Percentiles rank a stretch among this genome's conserved stretches.
Conservation (phyloP, 2,888 invertebrate species). For the Poecilus cupreus region DNA sequence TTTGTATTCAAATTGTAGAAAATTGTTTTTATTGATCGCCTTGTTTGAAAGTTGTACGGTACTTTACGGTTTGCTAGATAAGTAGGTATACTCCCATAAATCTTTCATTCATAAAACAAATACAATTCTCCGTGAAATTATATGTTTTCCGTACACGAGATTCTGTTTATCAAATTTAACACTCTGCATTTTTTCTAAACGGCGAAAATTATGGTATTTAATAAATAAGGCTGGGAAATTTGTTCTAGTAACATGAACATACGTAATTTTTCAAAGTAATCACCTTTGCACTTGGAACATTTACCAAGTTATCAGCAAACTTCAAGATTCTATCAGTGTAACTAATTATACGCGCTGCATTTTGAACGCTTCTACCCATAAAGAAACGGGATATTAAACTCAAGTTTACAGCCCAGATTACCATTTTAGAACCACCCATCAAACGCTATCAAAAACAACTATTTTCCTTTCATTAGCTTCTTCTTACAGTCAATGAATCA, state of each 20-base stretch:
- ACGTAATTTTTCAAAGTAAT: slow-evolving; percentile 42
- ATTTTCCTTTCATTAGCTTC: slow-evolving; percentile 31
- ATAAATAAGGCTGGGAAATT: slow-evolving; percentile 23
- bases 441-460: slow-evolving; percentile 37
- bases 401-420: slow-evolving; percentile 19
- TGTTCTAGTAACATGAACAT: slow-evolving; percentile 43
- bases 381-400: slow-evolving; percentile 39
- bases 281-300: not conserved
- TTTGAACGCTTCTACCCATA: slow-evolving; percentile 41
- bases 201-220: slow-evolving; percentile 16
- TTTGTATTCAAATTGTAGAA: not conserved
- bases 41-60: not conserved
- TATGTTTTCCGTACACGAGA: slow-evolving; percentile 12
- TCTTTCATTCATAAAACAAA: slow-evolving; percentile 33
- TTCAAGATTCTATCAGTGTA: slow-evolving; percentile 37
- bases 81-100: slow-evolving; percentile 24
- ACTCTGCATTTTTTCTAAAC: slow-evolving; percentile 33
- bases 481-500: slow-evolving; percentile 28
- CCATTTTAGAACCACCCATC: slow-evolving; percentile 42
- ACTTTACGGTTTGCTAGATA: not conserved
- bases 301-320: slow-evolving; percentile 35
- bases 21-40: slow-evolving; percentile 25
- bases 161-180: slow-evolving; percentile 35
- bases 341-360: slow-evolving; percentile 35
- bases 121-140: slow-evolving; percentile 37